Conservation (phyloP, 1,140 invertebrate species). For the Polyergus mexicanus region DNA sequence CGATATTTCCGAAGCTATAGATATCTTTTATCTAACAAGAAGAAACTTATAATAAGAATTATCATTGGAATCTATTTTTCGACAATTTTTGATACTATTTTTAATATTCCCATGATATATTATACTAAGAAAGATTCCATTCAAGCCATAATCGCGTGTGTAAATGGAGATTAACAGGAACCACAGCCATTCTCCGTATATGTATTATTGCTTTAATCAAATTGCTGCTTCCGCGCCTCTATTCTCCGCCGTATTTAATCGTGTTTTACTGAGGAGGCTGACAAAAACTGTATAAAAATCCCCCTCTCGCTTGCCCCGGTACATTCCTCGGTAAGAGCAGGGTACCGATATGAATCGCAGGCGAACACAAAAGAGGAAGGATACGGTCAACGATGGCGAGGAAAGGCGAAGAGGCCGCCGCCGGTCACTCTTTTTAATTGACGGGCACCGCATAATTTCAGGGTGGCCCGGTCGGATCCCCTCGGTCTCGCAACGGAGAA, state of each 20-base stretch:
- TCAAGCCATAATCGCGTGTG: neutral
- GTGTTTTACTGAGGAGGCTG: slow-evolving; percentile 46
- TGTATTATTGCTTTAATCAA: slow-evolving; percentile 29
- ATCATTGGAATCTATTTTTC: neutral
- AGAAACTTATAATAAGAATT: neutral
- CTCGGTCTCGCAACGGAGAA: slow-evolving; percentile 43
- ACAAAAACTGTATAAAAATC: slow-evolving; percentile 62
- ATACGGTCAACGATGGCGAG: slow-evolving; percentile 51
- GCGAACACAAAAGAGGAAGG: slow-evolving; percentile 57
- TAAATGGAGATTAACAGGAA: slow-evolving; percentile 28
- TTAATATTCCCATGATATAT: neutral
- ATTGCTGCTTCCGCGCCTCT: slow-evolving; percentile 24
- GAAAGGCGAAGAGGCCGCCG: slow-evolving; percentile 49
- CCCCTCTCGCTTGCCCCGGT: neutral
- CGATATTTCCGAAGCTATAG: neutral
- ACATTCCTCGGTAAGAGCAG: slow-evolving; percentile 55
- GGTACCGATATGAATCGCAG: slow-evolving; percentile 62
- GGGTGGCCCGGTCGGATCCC: slow-evolving; percentile 66
- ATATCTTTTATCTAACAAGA: neutral
- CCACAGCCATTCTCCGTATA: neutral
- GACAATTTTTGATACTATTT: neutral
- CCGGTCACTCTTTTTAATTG: slow-evolving; percentile 83
- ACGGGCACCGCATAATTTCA: slow-evolving; percentile 77
- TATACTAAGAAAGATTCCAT: neutral
- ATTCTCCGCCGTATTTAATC: slow-evolving; percentile 17